These are phyloP conservation scores for Reticulitermes speratus DNA, from an alignment of 1,140 invertebrate species.

Conservation along the genomic window DNA sequence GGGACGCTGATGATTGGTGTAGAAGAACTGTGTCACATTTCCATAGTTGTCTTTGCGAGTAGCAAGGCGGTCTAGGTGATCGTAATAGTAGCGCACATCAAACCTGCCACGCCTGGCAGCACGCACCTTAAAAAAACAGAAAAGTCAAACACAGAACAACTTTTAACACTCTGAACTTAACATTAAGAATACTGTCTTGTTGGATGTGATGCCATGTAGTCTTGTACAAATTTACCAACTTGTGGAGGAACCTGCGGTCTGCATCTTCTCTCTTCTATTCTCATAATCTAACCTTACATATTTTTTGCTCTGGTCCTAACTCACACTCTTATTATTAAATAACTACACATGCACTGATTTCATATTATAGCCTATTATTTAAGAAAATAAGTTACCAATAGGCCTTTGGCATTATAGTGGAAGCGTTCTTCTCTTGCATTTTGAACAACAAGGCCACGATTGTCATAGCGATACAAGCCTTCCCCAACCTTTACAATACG, in stretches of 20 bases:
- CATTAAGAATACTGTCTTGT: background rate
- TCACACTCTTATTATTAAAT: too few species aligned
- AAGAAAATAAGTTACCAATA: conserved; percentile 54
- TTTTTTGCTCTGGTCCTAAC: too few species aligned
- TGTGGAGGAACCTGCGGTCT: too few species aligned
- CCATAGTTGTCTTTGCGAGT: conserved; percentile 89
- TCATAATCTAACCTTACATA: too few species aligned
- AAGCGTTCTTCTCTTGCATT: conserved; percentile 90
- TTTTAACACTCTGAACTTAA: background rate
- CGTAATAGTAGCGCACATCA: conserved; percentile 93
- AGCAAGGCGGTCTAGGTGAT: conserved; percentile 81
- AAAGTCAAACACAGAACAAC: background rate
- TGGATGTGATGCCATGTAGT: too few species aligned
- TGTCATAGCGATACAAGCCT: conserved; percentile 79
- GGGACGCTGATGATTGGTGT: conserved; percentile 81
- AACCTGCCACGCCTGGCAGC: conserved; percentile 82
- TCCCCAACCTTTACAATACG: conserved; percentile 88
- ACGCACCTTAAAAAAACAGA: conserved; percentile 52
- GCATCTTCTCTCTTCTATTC: too few species aligned
- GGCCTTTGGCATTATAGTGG: conserved; percentile 89
- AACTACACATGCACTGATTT: too few species aligned
- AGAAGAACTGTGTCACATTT: conserved; percentile 95
- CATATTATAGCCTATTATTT: background rate
- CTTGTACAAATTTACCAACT: too few species aligned
- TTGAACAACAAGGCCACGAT: conserved; percentile 83